Evolutionary conservation across 1,140 invertebrate genomes (phyloP).

Genomic region (Linepithema humile): DNA sequence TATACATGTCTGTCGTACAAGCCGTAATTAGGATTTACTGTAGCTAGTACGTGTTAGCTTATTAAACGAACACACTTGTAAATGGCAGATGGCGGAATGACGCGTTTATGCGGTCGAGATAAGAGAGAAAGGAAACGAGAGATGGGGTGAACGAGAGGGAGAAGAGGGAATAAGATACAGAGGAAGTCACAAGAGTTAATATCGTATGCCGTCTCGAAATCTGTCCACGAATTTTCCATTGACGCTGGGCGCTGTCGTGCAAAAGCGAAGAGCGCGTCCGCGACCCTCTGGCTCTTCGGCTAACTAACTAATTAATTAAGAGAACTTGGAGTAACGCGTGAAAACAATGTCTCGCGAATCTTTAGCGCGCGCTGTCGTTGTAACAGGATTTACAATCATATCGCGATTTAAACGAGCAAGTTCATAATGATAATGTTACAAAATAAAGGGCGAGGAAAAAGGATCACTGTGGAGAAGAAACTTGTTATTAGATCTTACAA

Average conservation of each 20-base stretch:
- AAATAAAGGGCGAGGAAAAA: neutral
- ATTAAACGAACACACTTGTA: constrained; percentile 59
- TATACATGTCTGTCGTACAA: constrained; percentile 82
- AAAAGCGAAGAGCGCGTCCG: constrained; percentile 5
- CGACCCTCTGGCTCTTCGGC: constrained; percentile 25
- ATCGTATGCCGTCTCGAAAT: constrained; percentile 73
- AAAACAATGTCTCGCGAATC: constrained; percentile 44
- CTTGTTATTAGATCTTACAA: neutral
- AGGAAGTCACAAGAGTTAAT: constrained; percentile 40
- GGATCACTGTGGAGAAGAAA: neutral
- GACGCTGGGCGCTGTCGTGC: constrained; percentile 71
- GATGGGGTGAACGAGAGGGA: neutral
- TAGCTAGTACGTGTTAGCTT: constrained; percentile 80
- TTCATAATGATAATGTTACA: constrained; percentile 20
- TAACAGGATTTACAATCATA: constrained; percentile 28
- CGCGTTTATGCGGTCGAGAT: constrained; percentile 19
- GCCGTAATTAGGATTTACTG: constrained; percentile 77
- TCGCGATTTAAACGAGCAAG: constrained; percentile 27
- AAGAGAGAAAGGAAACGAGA: neutral
- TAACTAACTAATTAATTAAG: constrained; percentile 58
- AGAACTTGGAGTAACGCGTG: constrained; percentile 44
- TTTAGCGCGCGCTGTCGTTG: constrained; percentile 5
- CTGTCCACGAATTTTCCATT: constrained; percentile 77
- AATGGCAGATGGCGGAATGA: constrained; percentile 38
- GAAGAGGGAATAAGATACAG: neutral